Evolutionary conservation across 1,140 invertebrate species (phyloP), one percentile per base, ranked within the genome.

Genomic region (Leptopilina clavipes): DNA sequence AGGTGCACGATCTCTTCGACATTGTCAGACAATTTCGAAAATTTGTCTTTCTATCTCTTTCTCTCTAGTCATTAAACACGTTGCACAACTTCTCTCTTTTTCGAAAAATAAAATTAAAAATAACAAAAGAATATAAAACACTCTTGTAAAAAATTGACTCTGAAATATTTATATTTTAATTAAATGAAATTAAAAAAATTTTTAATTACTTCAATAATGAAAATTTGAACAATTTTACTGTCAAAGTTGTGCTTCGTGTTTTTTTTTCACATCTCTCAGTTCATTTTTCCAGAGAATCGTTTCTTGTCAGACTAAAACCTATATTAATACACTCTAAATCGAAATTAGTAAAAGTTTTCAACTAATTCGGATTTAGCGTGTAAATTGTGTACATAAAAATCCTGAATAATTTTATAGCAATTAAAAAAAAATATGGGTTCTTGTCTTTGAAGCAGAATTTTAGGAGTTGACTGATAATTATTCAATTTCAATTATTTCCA

Each of bases 1-100:
- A 74, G 77, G 82, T 77, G 77, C 81, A 84, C 84, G 78, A 81
- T 81, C 81, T 70, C 52, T 76, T 74, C 77, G 43, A 71, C 72
- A 31, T 77, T 79, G 70, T 76, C 76, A 71, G 72, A 76, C 70
- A 70, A 75, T 59, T 77, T 19, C 19, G 17, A 72, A 74, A 59
- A 40, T 65, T 18, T 44, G 5, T 45, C 54, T 59, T 73, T 74
- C 71, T 70, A 37, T 78, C 65, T 70, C 18, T 65, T 72, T 75
- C 52, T 48, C 54, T 75, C 54, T 45, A 37, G 54, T 74, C 17
- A 71, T 71, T 8, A 74, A n/a, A 54, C 74, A 75, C 11, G 72
- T 73, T 76, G 75, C 74, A 76, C 52, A 72, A 71, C 71, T 56
- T 45, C 5, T 31, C 25, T 31, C 25, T 2, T 31, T 31, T 73